phyloP scores from a whole-genome alignment of 1,140 invertebrate species.

The Gonatopus flavifemur region DNA sequence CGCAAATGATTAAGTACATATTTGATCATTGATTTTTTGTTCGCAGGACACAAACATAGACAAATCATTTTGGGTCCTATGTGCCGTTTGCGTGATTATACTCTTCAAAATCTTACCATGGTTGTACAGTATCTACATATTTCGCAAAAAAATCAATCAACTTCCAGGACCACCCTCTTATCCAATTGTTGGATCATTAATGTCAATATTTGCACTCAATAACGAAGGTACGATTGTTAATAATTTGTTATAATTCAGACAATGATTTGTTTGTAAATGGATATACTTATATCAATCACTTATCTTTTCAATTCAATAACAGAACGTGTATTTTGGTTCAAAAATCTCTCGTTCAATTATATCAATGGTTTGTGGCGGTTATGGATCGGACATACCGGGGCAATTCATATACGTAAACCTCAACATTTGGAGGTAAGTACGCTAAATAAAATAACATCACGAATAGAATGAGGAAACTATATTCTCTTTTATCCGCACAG shows the following conservation, averaged over 20 bases:
- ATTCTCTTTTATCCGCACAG: conserved; percentile 20
- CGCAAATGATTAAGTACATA: no score
- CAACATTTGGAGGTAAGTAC: conserved; percentile 35
- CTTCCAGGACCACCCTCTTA: conserved; percentile 15
- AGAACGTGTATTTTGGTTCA: conserved; percentile 31
- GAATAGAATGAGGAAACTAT: background rate
- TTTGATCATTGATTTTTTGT: background rate
- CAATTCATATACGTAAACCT: conserved; percentile 36
- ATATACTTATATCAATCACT: conserved; percentile 6
- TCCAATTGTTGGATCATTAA: conserved; percentile 23
- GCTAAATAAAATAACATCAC: background rate
- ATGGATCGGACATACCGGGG: conserved; percentile 25
- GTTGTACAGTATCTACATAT: conserved; percentile 8
- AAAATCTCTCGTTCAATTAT: conserved; percentile 11
- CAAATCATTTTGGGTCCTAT: conserved; percentile 3
- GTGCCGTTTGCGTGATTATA: background rate
- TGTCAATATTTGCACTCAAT: conserved; percentile 6
- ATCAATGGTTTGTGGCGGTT: conserved; percentile 34
- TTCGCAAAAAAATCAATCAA: conserved; percentile 17
- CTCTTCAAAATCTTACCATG: background rate
- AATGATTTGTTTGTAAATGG: no score
- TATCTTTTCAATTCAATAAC: no score
- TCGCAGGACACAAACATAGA: conserved; percentile 6
- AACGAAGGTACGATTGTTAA: conserved; percentile 45
- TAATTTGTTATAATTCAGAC: no score